Evolutionary conservation across 1,140 invertebrate genomes (phyloP).

Genomic region (Drosophila sproati): DNA sequence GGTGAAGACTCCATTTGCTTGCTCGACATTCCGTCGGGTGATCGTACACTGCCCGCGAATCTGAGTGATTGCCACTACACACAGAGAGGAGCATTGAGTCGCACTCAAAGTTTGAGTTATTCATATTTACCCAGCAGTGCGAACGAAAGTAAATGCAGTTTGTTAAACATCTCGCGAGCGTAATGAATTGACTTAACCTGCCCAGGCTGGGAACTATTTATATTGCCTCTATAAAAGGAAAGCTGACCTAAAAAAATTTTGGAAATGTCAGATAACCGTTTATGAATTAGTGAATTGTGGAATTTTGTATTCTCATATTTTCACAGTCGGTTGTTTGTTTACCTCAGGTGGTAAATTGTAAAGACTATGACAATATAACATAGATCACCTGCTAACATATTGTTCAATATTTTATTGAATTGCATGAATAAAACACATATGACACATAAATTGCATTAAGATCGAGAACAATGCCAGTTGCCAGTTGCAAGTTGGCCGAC

Average conservation of each 20-base stretch:
- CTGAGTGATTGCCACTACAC: background rate
- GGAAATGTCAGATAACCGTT: background rate
- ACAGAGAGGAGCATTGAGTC: background rate
- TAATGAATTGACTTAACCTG: background rate
- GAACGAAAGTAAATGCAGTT: background rate
- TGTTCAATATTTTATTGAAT: no score
- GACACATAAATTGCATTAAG: background rate
- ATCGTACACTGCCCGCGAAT: background rate
- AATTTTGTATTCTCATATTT: background rate
- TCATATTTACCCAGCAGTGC: background rate
- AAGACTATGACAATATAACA: background rate
- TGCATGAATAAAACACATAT: background rate
- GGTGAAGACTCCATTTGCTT: background rate
- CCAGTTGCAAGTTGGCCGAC: conserved; percentile 44
- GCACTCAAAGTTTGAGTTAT: background rate
- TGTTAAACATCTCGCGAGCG: background rate
- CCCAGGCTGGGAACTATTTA: background rate
- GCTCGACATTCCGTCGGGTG: background rate
- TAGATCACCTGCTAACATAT: background rate
- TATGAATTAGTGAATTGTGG: background rate
- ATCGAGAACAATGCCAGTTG: conserved; percentile 25
- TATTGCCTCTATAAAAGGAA: background rate
- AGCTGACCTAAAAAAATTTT: background rate
- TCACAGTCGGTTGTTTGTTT: background rate
- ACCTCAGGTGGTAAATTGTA: background rate